Evolutionary conservation across 2,113 vertebrate species (phyloP), one percentile per base, ranked within the genome.

Genomic region (Uria aalge): DNA sequence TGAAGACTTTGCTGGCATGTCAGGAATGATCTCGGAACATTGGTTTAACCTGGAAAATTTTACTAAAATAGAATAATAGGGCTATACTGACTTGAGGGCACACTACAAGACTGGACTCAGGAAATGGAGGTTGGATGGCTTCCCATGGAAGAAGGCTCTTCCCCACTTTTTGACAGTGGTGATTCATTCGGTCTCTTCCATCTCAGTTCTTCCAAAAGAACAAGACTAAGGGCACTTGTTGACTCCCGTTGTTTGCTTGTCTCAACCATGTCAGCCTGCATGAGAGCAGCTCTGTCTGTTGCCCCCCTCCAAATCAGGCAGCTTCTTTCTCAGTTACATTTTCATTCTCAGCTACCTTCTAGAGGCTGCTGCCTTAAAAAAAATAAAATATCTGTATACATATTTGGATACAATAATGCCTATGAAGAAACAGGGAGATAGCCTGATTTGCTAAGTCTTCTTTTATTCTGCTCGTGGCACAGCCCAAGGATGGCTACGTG

Each of bases 231-330:
- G 20, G 5, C 2, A 15, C 4, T 43, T 52, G 5, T n/a, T 85
- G 53, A 19, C 5, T 22, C 8, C 11, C 2, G 64, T 64, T 67
- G 10, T 29, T 64, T 63, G 16, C 47, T 55, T 59, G 4, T 50
- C 50, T 63, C n/a, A 71, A 9, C 22, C n/a, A 8, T 0, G 0
- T 27, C 6, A 3, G 53, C 11, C 30, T 68, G 12, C 10, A 32
- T 47, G 45, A 67, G 1, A 80, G 32, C 11, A 53, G 9, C 17
- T 75, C 19, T 40, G 4, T 11, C 13, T 56, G 21, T 76, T 72
- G 52, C 22, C 8, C 11, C 1, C 6, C 6, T 9, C 6, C 34
- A 50, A 4, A 8, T 40, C 10, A 69, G 40, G 14, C 15, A 80
- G 15, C 9, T 69, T 43, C 36, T 45, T 94, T 59, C 74, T 52